These are phyloP conservation scores for Catajapyx aquilonaris DNA, from an alignment of 1,140 invertebrate species.

Conservation along the genomic window DNA sequence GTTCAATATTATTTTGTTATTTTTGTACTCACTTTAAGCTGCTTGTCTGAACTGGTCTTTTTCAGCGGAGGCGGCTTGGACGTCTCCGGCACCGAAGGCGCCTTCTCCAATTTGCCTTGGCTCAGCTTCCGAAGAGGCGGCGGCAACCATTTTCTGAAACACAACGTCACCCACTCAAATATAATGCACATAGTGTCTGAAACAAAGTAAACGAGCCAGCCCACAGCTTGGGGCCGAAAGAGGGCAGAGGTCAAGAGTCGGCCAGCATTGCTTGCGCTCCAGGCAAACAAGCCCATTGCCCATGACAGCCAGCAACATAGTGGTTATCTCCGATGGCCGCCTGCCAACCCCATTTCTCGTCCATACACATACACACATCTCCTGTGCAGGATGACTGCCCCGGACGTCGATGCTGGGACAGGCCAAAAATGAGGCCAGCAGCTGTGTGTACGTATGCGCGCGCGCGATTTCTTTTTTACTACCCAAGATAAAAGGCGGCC, in stretches of 20 bases:
- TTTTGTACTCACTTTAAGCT: slow-evolving; percentile 49
- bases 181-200: too few species aligned
- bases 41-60: slow-evolving; percentile 56
- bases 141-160: slow-evolving; percentile 77
- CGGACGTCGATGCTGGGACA: too few species aligned
- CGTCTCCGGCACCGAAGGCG: slow-evolving; percentile 12
- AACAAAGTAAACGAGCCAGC: too few species aligned
- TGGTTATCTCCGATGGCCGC: neutral
- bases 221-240: too few species aligned
- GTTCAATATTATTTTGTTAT: too few species aligned
- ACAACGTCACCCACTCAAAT: too few species aligned
- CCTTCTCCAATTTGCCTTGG: slow-evolving; percentile 67
- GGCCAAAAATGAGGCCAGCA: too few species aligned
- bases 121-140: slow-evolving; percentile 71
- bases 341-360: neutral
- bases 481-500: neutral
- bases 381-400: too few species aligned
- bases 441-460: too few species aligned
- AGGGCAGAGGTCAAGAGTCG: too few species aligned
- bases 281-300: slow-evolving; percentile 3
- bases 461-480: neutral
- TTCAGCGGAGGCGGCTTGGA: slow-evolving; percentile 34
- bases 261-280: too few species aligned
- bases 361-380: too few species aligned
- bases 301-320: neutral